phyloP scores from a whole-genome alignment of 2,888 invertebrate species.

The Apamea monoglypha region DNA sequence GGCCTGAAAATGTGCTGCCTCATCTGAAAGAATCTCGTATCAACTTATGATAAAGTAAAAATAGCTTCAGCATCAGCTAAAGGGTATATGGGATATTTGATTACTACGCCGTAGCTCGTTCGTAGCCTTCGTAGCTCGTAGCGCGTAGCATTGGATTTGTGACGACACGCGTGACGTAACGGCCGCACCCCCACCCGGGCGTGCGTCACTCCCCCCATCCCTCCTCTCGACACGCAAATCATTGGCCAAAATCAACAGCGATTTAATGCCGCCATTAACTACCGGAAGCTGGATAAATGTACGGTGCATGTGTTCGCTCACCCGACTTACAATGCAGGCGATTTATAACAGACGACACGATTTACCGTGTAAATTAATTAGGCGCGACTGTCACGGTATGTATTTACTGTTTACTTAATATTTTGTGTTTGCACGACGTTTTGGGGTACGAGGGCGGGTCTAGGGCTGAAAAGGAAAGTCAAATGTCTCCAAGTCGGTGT shows the following conservation, averaged over 20 bases:
- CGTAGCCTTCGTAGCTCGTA: constrained; percentile 47
- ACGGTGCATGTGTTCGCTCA: constrained; percentile 59
- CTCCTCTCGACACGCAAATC: constrained; percentile 77
- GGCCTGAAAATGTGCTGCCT: constrained; percentile 44
- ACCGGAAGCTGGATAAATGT: constrained; percentile 68
- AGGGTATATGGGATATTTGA: constrained; percentile 55
- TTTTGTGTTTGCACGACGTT: constrained; percentile 46
- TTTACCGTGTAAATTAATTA: constrained; percentile 54
- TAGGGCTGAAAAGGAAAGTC: constrained; percentile 38
- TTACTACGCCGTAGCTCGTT: constrained; percentile 65
- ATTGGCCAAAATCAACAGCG: constrained; percentile 83
- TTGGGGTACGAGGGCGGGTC: constrained; percentile 16
- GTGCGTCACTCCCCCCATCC: constrained; percentile 74
- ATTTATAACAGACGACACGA: constrained; percentile 46
- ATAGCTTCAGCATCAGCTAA: constrained; percentile 53
- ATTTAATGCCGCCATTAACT: constrained; percentile 71
- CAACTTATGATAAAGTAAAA: constrained; percentile 57
- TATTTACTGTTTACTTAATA: constrained; percentile 52
- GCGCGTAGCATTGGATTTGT: constrained; percentile 72
- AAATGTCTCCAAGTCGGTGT: constrained; percentile 60
- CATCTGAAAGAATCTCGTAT: constrained; percentile 48
- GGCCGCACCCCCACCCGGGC: constrained; percentile 78
- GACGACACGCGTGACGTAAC: constrained; percentile 86
- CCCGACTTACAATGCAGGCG: constrained; percentile 52
- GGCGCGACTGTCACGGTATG: constrained; percentile 27